Evolutionary conservation across 64 coral and sea anemone species (phyloP).

Genomic region (Montipora foliosa): DNA sequence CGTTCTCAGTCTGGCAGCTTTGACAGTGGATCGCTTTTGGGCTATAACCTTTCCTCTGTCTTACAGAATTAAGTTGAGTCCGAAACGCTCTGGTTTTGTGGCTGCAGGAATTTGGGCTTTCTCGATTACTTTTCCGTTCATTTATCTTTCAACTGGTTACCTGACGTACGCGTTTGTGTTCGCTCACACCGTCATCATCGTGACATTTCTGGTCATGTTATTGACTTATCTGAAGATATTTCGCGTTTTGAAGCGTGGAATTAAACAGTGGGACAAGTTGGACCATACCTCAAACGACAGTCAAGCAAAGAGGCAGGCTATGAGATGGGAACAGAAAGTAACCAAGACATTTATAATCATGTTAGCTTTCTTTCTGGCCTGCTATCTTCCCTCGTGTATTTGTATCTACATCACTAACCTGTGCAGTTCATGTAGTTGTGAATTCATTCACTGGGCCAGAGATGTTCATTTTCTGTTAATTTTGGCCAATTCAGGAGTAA

Average conservation of each 20-base stretch:
- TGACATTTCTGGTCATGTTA: constrained; percentile 72
- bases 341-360: constrained; percentile 86
- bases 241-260: constrained; percentile 57
- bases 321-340: constrained; percentile 78
- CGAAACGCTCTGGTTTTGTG: constrained; percentile 52
- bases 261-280: constrained; percentile 60
- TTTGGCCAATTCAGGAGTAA: constrained; percentile 71
- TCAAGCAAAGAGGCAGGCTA: constrained; percentile 71
- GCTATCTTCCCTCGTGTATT: constrained; percentile 75
- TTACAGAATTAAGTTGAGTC: constrained; percentile 69
- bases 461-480: constrained; percentile 85
- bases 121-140: constrained; percentile 72
- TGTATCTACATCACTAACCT: constrained; percentile 86
- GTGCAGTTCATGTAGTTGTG: constrained; percentile 76
- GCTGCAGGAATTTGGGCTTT: constrained; percentile 75
- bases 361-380: constrained; percentile 73
- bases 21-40: constrained; percentile 87
- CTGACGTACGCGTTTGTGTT: constrained; percentile 83
- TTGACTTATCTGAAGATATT: constrained; percentile 89
- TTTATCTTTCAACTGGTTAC: constrained; percentile 76
- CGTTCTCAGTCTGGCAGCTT: constrained; percentile 82
- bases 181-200: constrained; percentile 72
- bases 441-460: constrained; percentile 63
- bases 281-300: constrained; percentile 38
- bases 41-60: constrained; percentile 75